These are phyloP conservation scores for Ptyas mucosa DNA, from an alignment of 2,113 vertebrate genomes.

Conservation along the genomic window DNA sequence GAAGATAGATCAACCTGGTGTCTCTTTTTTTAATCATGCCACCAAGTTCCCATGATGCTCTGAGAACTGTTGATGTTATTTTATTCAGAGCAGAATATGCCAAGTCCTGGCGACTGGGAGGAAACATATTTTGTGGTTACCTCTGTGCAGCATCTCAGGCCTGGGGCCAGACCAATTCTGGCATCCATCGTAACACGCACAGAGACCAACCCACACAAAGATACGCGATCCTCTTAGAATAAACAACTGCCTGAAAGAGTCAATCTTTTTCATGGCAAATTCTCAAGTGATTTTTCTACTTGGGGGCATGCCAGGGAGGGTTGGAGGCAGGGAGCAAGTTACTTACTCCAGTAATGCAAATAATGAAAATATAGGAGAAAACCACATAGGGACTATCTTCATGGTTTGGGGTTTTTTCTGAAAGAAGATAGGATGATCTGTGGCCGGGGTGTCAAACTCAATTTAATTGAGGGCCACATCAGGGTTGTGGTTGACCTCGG, in stretches of 20 bases:
- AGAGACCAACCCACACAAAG: neutral
- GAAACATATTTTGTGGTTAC: constrained; percentile 3
- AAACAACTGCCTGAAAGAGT: constrained; percentile 1
- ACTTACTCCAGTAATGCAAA: neutral
- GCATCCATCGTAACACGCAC: neutral
- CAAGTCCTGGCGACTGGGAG: neutral
- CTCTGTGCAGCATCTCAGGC: neutral
- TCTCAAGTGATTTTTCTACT: neutral
- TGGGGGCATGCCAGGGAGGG: neutral
- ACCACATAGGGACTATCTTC: neutral
- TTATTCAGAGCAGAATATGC: neutral
- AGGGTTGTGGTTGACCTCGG: no score
- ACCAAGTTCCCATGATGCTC: neutral
- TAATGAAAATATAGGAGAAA: neutral
- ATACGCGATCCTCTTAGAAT: neutral
- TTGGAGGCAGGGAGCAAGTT: neutral
- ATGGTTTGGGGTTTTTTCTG: neutral
- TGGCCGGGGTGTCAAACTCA: neutral
- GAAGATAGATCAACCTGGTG: neutral
- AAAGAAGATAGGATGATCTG: neutral
- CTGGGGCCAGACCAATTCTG: neutral
- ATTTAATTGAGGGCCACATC: no score
- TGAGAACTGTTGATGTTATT: neutral
- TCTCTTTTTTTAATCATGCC: neutral
- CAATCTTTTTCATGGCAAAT: neutral